phyloP scores from a whole-genome alignment of 2,113 vertebrate genomes.

The Scytalopus superciliaris region DNA sequence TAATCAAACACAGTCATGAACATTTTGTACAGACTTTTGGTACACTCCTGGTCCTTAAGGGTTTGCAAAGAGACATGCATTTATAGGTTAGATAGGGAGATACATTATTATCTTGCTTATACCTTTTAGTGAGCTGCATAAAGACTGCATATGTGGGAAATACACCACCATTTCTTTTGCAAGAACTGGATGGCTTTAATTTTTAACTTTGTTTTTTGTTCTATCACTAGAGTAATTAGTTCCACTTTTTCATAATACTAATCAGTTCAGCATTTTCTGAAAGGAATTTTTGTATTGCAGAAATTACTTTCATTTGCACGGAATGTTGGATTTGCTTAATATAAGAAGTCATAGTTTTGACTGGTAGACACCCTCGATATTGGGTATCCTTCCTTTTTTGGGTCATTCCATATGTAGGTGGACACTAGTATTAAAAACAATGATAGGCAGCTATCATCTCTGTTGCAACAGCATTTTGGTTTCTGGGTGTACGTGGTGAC shows the following conservation, averaged over 20 bases:
- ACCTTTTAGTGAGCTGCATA: not conserved
- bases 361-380: not conserved
- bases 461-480: not conserved
- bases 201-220: not conserved
- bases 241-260: slow-evolving; percentile 8
- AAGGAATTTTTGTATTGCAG: slow-evolving; percentile 2
- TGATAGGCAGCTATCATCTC: not conserved
- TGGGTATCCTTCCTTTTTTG: not conserved
- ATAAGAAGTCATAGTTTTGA: not conserved
- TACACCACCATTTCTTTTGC: accelerated
- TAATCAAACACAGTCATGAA: not conserved
- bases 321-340: not conserved
- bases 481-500: not conserved
- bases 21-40: not conserved
- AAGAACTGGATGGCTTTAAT: not conserved
- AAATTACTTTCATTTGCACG: slow-evolving; percentile 27
- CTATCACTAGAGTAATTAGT: not conserved
- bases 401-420: too few relatives aligned
- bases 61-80: not conserved
- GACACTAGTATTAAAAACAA: too few relatives aligned
- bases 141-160: not conserved
- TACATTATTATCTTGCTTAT: not conserved
- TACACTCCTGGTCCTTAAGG: not conserved
- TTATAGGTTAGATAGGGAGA: not conserved
- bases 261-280: slow-evolving; percentile 22